phyloP scores from a whole-genome alignment of 2,113 vertebrate genomes.

The Sander vitreus region DNA sequence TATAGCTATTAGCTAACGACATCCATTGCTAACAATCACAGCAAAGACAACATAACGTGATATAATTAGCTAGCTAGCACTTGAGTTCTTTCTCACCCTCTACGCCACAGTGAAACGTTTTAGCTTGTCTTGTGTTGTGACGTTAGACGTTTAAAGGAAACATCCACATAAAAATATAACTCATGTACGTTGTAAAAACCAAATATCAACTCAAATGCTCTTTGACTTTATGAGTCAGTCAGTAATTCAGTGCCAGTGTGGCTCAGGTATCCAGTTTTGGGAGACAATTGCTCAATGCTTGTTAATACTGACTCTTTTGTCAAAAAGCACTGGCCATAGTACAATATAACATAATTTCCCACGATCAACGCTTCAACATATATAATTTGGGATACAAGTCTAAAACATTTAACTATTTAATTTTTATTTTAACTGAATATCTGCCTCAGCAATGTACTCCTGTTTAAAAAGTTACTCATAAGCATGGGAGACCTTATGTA shows the following conservation, averaged over 20 bases:
- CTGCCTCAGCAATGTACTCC: neutral
- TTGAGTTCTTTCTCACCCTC: neutral
- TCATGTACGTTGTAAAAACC: neutral
- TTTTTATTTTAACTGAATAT: neutral
- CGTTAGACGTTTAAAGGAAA: too few species aligned
- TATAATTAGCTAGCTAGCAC: neutral
- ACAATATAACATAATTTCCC: neutral
- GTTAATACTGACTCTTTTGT: neutral
- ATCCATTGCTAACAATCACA: neutral
- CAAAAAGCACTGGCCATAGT: neutral
- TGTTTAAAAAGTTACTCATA: neutral
- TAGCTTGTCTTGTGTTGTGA: neutral
- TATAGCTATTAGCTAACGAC: slow-evolving; percentile 47
- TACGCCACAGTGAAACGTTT: neutral
- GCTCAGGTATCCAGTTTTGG: neutral
- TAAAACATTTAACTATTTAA: neutral
- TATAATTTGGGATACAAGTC: neutral
- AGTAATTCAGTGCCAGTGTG: neutral
- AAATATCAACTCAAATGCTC: neutral
- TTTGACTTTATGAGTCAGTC: neutral
- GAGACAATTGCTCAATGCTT: neutral
- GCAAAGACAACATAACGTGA: neutral
- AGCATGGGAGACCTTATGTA: neutral
- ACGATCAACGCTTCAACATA: neutral
- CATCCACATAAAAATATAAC: neutral